A percentile compares a stretch with the other conserved stretches of the same genome.
Conservation (phyloP, 2,888 invertebrate genomes). For the Gastracanthus pulcherrimus region DNA sequence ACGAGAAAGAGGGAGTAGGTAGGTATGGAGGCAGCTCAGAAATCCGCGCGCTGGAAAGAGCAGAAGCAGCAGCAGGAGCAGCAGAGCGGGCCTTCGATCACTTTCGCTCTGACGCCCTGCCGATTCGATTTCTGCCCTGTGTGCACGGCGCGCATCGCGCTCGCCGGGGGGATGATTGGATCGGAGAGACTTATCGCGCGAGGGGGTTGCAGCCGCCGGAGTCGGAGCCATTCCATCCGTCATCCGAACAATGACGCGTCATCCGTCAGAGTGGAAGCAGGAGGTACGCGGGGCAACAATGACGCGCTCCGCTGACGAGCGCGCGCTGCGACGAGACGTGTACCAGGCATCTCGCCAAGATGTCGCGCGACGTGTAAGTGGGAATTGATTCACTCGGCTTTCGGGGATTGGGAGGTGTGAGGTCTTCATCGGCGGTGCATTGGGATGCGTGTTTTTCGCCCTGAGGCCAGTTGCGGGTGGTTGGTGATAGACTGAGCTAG, state of each 20-base stretch:
- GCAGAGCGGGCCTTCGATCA: conserved; percentile 47
- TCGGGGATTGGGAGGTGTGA: neutral
- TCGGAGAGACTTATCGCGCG: conserved; percentile 35
- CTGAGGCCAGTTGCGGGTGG: no score
- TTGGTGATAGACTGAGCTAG: neutral
- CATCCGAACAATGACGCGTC: conserved; percentile 53
- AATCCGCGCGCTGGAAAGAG: neutral
- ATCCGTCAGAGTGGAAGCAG: conserved; percentile 26
- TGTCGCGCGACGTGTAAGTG: conserved; percentile 33
- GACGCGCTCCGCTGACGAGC: neutral
- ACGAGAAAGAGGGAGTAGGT: neutral
- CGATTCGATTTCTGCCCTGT: conserved; percentile 41
- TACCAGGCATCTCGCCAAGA: neutral
- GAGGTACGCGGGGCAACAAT: neutral
- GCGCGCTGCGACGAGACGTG: neutral
- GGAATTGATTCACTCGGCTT: conserved; percentile 48
- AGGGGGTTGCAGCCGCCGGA: neutral
- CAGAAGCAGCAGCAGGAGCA: neutral
- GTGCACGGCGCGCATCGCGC: neutral
- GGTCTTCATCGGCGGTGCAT: neutral
- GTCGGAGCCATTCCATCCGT: conserved; percentile 50
- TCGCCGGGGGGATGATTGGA: conserved; percentile 34
- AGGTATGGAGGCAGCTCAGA: no score
- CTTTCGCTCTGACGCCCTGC: conserved; percentile 8
- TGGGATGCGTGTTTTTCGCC: no score